These are phyloP conservation scores for Actinopyga echinites DNA, from an alignment of 53 echinoderm and acorn worm genomes.

Conservation along the genomic window DNA sequence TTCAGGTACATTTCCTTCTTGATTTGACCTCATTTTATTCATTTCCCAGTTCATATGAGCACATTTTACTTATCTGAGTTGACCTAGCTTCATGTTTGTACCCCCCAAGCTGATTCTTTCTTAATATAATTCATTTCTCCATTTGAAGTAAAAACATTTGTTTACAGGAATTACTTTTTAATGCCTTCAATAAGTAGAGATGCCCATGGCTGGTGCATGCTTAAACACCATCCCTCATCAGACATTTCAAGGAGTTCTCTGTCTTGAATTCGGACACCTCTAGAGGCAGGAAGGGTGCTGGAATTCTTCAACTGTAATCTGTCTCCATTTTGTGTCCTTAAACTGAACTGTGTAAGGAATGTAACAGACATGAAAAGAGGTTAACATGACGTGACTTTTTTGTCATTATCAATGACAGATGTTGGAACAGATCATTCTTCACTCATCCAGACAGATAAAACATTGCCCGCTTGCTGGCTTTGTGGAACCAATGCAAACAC, in stretches of 20 bases:
- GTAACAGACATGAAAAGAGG: background rate
- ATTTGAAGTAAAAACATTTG: background rate
- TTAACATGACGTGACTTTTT: too few species aligned
- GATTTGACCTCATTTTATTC: too few species aligned
- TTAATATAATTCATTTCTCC: background rate
- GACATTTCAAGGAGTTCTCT: slow-evolving; percentile 91
- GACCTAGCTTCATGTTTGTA: too few species aligned
- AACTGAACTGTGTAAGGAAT: background rate
- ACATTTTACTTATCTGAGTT: too few species aligned
- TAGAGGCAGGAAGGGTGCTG: background rate
- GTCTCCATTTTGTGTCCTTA: background rate
- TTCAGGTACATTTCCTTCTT: too few species aligned
- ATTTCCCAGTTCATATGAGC: too few species aligned
- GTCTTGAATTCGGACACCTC: slow-evolving; percentile 79
- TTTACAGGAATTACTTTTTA: slow-evolving; percentile 66
- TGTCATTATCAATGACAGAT: too few species aligned
- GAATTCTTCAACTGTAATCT: background rate
- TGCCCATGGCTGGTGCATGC: slow-evolving; percentile 99
- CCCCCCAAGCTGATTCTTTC: too few species aligned
- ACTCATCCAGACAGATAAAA: too few species aligned
- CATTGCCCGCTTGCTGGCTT: too few species aligned
- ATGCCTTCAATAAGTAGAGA: slow-evolving; percentile 83
- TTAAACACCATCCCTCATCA: slow-evolving; percentile 85
- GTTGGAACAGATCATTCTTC: too few species aligned
- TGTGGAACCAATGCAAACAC: too few species aligned